A percentile compares a stretch with the other conserved stretches of the same genome.
Conservation (phyloP, 2,797 vertebrate genomes). For the Anas bahamensis region DNA sequence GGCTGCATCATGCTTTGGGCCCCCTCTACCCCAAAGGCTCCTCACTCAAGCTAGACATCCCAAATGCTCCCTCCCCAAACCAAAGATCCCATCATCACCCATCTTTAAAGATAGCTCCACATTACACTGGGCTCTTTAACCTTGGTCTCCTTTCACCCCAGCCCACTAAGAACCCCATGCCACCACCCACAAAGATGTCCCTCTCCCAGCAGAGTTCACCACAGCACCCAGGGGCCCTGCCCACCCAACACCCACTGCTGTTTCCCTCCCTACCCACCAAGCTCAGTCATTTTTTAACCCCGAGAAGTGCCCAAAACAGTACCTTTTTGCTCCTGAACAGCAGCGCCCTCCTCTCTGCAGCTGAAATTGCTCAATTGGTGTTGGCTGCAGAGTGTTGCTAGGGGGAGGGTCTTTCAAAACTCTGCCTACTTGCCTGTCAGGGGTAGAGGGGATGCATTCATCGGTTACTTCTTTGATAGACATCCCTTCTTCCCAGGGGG, state of each 20-base stretch:
- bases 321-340: slow-evolving; percentile 76
- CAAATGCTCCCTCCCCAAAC: neutral
- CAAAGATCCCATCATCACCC: neutral
- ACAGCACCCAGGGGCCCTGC: neutral
- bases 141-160: neutral
- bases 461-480: neutral
- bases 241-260: neutral
- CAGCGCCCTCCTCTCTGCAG: slow-evolving; percentile 77
- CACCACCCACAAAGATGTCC: neutral
- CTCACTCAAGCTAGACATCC: neutral
- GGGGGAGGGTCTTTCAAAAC: slow-evolving; percentile 74
- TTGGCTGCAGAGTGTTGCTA: slow-evolving; percentile 67
- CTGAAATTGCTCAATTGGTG: slow-evolving; percentile 73
- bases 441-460: slow-evolving; percentile 21
- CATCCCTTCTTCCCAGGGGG: neutral
- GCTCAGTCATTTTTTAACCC: neutral
- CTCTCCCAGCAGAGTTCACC: neutral
- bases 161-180: neutral
- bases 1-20: neutral
- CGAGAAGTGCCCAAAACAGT: neutral
- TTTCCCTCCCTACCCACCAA: neutral
- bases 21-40: neutral
- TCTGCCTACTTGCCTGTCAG: slow-evolving; percentile 76
- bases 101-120: neutral
- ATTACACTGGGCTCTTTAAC: neutral